phyloP scores from a whole-genome alignment of 2,888 invertebrate species.

The Harpalus rufipes region DNA sequence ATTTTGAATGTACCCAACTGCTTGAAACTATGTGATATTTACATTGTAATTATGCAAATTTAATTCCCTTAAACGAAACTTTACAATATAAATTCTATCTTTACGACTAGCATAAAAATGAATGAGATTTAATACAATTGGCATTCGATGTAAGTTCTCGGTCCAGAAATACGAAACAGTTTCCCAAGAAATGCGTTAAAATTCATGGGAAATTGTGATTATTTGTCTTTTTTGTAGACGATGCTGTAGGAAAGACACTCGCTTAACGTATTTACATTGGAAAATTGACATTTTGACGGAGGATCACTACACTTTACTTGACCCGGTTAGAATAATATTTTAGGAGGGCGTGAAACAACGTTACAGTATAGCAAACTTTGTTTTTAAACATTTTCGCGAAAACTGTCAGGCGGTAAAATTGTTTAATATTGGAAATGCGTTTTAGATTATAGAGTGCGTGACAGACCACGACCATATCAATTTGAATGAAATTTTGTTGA shows the following conservation, averaged over 20 bases:
- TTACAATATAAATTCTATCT: constrained; percentile 19
- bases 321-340: constrained; percentile 41
- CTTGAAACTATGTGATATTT: constrained; percentile 10
- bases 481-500: too few relatives aligned
- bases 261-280: constrained; percentile 47
- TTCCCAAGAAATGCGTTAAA: constrained; percentile 23
- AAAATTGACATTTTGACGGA: constrained; percentile 53
- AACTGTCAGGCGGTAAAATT: background rate
- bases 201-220: constrained; percentile 38
- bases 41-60: constrained; percentile 11
- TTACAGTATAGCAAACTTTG: constrained; percentile 6
- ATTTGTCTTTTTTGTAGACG: constrained; percentile 8
- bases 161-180: constrained; percentile 22
- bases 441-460: background rate
- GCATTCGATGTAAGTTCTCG: constrained; percentile 19
- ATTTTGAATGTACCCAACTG: background rate
- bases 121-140: constrained; percentile 38
- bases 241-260: constrained; percentile 10
- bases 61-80: constrained; percentile 16
- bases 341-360: constrained; percentile 10
- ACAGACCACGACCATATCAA: too few relatives aligned
- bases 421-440: background rate
- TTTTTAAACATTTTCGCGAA: constrained; percentile 19
- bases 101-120: constrained; percentile 24
- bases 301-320: constrained; percentile 33